These are phyloP conservation scores for Microcebus griseorufus DNA, from an alignment of 2,113 vertebrate species.

Conservation along the genomic window DNA sequence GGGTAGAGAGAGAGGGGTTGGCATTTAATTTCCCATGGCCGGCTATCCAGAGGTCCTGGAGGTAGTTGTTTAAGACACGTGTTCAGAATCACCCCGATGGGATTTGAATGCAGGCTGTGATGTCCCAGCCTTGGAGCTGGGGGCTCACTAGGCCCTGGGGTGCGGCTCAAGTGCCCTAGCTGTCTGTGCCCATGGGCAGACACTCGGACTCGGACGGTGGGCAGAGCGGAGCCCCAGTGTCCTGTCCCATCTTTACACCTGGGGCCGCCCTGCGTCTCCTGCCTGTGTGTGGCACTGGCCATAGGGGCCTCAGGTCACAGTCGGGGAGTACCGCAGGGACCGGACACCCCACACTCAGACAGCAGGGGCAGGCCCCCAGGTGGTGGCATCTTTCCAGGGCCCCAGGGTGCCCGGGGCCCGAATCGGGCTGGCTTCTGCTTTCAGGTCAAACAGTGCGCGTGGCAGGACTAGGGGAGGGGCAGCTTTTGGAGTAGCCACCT, in stretches of 20 bases:
- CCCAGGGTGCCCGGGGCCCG: background rate
- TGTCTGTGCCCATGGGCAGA: accelerated
- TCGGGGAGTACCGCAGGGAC: background rate
- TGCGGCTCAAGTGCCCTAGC: background rate
- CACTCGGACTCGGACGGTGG: background rate
- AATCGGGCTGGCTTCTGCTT: too few relatives aligned
- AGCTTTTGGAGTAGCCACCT: background rate
- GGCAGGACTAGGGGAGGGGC: too few relatives aligned
- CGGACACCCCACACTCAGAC: too few relatives aligned
- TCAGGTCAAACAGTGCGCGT: background rate
- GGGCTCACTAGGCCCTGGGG: too few relatives aligned
- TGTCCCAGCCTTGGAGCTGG: background rate
- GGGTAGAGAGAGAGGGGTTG: background rate
- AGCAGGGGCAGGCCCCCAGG: background rate
- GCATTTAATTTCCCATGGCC: accelerated
- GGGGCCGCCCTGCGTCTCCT: background rate
- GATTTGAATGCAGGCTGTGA: accelerated
- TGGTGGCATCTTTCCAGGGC: too few relatives aligned
- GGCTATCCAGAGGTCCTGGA: accelerated
- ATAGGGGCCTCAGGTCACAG: accelerated
- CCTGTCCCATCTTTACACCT: background rate
- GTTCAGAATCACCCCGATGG: background rate
- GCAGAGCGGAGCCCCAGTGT: background rate
- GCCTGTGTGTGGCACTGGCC: background rate
- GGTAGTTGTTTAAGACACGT: background rate